These are phyloP conservation scores for Apogon talboti DNA, from an alignment of 2,797 vertebrate species.

Conservation along the genomic window DNA sequence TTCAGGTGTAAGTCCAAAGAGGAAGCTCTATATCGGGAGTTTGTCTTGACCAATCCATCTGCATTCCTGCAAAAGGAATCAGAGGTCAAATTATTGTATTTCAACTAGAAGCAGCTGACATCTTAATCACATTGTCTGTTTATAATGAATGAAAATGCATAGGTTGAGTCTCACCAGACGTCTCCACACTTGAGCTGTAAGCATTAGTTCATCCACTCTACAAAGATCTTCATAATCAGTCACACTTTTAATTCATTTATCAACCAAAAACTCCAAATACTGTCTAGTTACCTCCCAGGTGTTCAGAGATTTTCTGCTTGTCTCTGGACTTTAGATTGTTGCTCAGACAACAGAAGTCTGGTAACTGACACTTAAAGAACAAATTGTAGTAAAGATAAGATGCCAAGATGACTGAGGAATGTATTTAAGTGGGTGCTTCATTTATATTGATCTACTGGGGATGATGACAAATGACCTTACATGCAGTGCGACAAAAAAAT, in stretches of 20 bases:
- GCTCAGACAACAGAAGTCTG: too few species aligned
- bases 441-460: neutral
- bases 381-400: too few species aligned
- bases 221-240: too few species aligned
- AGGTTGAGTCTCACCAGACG: too few species aligned
- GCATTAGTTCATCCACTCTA: neutral
- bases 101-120: too few species aligned
- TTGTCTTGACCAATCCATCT: conserved; percentile 87
- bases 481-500: too few species aligned
- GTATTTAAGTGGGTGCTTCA: too few species aligned
- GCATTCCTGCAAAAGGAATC: conserved; percentile 85
- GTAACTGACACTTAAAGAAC: neutral
- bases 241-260: neutral
- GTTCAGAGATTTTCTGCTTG: neutral
- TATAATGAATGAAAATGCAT: too few species aligned
- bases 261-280: neutral
- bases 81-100: conserved; percentile 19
- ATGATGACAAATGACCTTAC: conserved; percentile 31
- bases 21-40: conserved; percentile 83
- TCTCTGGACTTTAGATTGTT: neutral
- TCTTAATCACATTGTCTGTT: neutral
- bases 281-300: neutral
- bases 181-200: neutral
- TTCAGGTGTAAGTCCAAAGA: conserved; percentile 83
- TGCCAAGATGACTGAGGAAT: too few species aligned